phyloP scores from a whole-genome alignment of 2,888 invertebrate genomes.

The Auanema freiburgensis region DNA sequence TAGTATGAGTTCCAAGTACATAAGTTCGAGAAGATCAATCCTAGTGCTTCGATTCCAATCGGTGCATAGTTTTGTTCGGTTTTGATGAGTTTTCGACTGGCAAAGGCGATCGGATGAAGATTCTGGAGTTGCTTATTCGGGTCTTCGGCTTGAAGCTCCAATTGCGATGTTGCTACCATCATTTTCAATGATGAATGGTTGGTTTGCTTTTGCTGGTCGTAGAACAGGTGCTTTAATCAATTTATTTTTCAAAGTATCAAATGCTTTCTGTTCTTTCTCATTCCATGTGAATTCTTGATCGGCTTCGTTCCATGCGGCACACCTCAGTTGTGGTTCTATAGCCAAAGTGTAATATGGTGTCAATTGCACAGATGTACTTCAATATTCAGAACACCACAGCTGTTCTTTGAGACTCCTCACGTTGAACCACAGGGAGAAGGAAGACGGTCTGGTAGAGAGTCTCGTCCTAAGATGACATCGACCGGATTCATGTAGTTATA shows the following conservation, averaged over 20 bases:
- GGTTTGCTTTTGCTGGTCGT: conserved; percentile 2
- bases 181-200: conserved; percentile 24
- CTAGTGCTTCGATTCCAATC: conserved; percentile 31
- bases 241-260: conserved; percentile 24
- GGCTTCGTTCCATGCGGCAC: no score
- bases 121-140: background rate
- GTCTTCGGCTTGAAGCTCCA: conserved; percentile 23
- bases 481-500: no score
- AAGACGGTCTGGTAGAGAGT: no score
- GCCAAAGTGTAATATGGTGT: no score
- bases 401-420: no score
- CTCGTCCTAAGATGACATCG: no score
- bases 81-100: conserved; percentile 19
- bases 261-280: conserved; percentile 14
- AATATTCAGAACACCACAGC: no score
- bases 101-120: conserved; percentile 26
- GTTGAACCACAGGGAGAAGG: no score
- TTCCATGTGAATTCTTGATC: conserved; percentile 23
- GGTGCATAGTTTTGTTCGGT: conserved; percentile 24
- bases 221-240: conserved; percentile 26
- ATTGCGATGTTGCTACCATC: conserved; percentile 29
- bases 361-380: no score
- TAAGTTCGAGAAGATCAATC: conserved; percentile 21
- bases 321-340: no score
- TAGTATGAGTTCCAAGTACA: conserved; percentile 23